Evolutionary conservation across 1,140 invertebrate genomes (phyloP).

Genomic region (Ceratitis capitata): DNA sequence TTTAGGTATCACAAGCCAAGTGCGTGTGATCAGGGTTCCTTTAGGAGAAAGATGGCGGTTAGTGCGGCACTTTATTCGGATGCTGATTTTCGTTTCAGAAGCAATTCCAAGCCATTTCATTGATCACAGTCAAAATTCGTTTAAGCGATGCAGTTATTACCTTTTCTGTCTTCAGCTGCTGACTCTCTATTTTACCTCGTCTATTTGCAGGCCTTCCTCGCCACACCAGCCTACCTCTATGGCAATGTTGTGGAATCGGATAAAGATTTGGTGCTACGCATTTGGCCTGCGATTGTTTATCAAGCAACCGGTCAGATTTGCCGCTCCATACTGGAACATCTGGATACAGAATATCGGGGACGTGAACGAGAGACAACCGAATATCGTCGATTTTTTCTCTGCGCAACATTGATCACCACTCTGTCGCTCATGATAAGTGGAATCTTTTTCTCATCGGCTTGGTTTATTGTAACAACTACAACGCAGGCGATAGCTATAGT

Average conservation of each 20-base stretch:
- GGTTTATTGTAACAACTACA: slow-evolving; percentile 59
- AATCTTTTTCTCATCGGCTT: slow-evolving; percentile 61
- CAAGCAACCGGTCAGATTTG: slow-evolving; percentile 61
- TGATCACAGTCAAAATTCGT: too few relatives aligned
- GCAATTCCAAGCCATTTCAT: too few relatives aligned
- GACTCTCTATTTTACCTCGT: background rate
- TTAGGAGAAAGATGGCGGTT: too few relatives aligned
- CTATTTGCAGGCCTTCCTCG: slow-evolving; percentile 55
- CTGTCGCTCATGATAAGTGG: slow-evolving; percentile 60
- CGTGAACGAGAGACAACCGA: slow-evolving; percentile 55
- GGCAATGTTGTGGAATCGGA: slow-evolving; percentile 63
- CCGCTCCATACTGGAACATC: slow-evolving; percentile 60
- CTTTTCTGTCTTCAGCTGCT: background rate
- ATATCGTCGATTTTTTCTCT: slow-evolving; percentile 55
- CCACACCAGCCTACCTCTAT: slow-evolving; percentile 61
- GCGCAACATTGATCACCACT: slow-evolving; percentile 59
- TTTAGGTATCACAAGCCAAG: too few relatives aligned
- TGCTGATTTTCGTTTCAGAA: too few relatives aligned
- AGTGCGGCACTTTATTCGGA: too few relatives aligned
- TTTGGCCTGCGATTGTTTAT: slow-evolving; percentile 63
- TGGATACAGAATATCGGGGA: slow-evolving; percentile 60
- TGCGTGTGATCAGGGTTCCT: too few relatives aligned
- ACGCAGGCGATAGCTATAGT: slow-evolving; percentile 61
- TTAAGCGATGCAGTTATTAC: too few relatives aligned
- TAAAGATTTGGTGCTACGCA: slow-evolving; percentile 60